Base-by-base conservation (phyloP, 2,888 invertebrate genomes). In the Drosophila paucipuncta region DNA sequence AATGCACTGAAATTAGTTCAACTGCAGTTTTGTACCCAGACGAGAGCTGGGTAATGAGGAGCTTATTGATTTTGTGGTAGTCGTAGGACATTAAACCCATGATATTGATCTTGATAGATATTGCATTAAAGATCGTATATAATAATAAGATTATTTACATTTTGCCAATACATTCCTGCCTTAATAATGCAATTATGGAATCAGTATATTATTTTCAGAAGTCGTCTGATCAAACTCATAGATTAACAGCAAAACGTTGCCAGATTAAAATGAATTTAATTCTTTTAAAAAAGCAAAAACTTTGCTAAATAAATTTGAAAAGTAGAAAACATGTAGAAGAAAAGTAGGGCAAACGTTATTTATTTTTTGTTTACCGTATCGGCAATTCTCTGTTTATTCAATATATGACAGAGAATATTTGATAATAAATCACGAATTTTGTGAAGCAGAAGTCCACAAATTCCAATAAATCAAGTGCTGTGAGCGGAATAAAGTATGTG, bases 1-100 rank as follows among this genome's bases (percentile, higher is more conserved):
- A 58, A 71, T 76, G 69, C 68, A 60, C 55, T 72, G 60, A 70
- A 80, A 73, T 76, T 73, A 61, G 81, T 82, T 81, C 68, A 78
- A 53, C 82, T 72, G 61, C 67, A 67, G 58, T 71, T 52, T 25
- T 35, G 61, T 76, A 70, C 66, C 43, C 65, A 59, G n/a, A 28
- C 6, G 25, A 22, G 22, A 16, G 4, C 41, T 11, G 16, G 28
- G 1, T 28, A 47, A 18, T 9, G 47, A 47, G 25, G n/a, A 18
- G 59, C 16, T 31, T 55, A 50, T 57, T 37, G 18, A 31, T n/a
- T 11, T n/a, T 18, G 22, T 49, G 10, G 18, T 18, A 18, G 13
- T 18, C n/a, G 11, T 5, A 28, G 55, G 25, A n/a, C 54, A 22
- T 16, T 52, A n/a, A 52, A 30, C 52, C 13, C 22, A 25, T 9